These are phyloP conservation scores for Eumacrocentrus americanus DNA, from an alignment of 2,888 invertebrate genomes.

Conservation along the genomic window DNA sequence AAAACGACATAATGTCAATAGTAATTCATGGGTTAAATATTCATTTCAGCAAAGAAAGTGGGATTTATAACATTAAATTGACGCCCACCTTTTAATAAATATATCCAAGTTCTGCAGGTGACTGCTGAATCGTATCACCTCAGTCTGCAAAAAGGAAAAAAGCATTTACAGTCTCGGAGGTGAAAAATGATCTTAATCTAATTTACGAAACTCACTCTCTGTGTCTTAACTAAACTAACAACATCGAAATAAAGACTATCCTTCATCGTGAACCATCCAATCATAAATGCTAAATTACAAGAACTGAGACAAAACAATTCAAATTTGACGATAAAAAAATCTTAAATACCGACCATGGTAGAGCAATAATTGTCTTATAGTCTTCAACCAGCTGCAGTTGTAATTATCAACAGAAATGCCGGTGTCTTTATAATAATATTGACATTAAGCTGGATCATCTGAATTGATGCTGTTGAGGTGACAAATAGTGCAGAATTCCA, in stretches of 20 bases:
- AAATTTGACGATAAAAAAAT: neutral
- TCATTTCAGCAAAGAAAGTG: constrained; percentile 34
- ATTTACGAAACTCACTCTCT: neutral
- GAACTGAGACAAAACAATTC: neutral
- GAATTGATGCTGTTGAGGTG: constrained; percentile 60
- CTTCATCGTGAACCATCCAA: neutral
- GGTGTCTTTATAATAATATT: constrained; percentile 3
- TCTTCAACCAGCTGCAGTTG: too few species aligned
- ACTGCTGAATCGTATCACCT: neutral
- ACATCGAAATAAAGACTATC: too few species aligned
- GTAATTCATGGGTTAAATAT: constrained; percentile 8
- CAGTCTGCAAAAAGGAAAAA: constrained; percentile 49
- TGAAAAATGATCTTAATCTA: constrained; percentile 31
- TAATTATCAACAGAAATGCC: neutral
- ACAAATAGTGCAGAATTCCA: constrained; percentile 67
- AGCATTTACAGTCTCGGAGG: constrained; percentile 49
- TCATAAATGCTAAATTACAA: neutral
- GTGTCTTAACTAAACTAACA: neutral
- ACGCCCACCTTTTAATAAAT: constrained; percentile 51
- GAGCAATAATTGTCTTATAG: too few species aligned
- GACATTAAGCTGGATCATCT: constrained; percentile 12
- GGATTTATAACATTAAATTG: constrained; percentile 37
- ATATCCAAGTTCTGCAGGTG: neutral
- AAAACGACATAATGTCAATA: constrained; percentile 15
- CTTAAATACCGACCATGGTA: constrained; percentile 32